phyloP scores from a whole-genome alignment of 2,888 invertebrate species.

The Hirtodrosophila confusa region DNA sequence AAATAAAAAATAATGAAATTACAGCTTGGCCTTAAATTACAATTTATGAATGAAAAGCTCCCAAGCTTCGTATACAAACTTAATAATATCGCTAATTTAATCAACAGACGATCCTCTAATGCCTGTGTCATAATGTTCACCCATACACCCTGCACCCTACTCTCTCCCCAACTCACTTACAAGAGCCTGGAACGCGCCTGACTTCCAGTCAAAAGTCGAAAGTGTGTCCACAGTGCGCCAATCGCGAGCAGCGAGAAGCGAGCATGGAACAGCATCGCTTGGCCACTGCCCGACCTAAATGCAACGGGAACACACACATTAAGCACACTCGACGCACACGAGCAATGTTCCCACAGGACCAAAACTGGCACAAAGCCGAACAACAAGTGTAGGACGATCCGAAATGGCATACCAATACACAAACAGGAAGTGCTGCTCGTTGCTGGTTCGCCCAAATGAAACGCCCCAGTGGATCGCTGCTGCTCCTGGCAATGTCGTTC shows the following conservation, averaged over 20 bases:
- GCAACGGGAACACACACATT: constrained; percentile 60
- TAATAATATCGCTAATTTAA: neutral
- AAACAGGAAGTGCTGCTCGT: constrained; percentile 67
- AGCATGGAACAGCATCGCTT: constrained; percentile 49
- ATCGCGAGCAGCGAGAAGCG: constrained; percentile 45
- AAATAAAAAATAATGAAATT: no score
- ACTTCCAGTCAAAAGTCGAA: constrained; percentile 65
- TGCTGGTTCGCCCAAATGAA: constrained; percentile 44
- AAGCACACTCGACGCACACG: constrained; percentile 79
- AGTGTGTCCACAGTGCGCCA: constrained; percentile 81
- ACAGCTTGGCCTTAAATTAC: no score
- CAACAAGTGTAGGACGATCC: constrained; percentile 66
- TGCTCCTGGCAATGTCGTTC: constrained; percentile 51
- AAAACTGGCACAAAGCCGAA: constrained; percentile 40
- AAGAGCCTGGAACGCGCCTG: constrained; percentile 49
- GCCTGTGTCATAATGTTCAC: neutral
- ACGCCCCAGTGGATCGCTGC: constrained; percentile 50
- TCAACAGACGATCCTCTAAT: no score
- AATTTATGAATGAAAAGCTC: no score
- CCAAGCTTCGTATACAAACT: no score
- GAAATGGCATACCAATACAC: constrained; percentile 60
- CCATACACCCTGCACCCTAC: constrained; percentile 7
- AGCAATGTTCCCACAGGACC: constrained; percentile 74
- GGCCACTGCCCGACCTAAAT: constrained; percentile 50
- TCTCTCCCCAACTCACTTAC: constrained; percentile 37